Conservation (phyloP, 2,797 vertebrate species). For the Helicolenus hilgendorfi region DNA sequence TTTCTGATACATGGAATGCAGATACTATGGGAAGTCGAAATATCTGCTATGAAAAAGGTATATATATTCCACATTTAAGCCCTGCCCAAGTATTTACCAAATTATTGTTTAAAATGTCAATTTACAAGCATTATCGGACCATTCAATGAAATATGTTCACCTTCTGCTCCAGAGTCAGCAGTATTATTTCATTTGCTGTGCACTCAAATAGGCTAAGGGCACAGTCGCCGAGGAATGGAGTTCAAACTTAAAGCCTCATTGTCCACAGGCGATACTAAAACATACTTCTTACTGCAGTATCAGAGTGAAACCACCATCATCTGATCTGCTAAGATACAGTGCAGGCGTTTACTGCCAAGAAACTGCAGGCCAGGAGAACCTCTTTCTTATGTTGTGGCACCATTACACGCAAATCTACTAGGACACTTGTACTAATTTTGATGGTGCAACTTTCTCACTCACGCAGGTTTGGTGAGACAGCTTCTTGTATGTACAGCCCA, state of each 20-base stretch:
- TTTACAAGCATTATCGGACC: background rate
- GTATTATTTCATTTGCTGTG: background rate
- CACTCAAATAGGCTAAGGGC: background rate
- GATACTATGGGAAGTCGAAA: background rate
- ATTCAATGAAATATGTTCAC: background rate
- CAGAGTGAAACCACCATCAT: accelerated
- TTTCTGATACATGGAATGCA: background rate
- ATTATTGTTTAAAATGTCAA: background rate
- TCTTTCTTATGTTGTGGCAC: background rate
- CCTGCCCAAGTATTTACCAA: background rate
- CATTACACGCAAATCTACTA: too few species aligned
- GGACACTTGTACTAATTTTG: background rate
- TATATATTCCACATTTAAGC: background rate
- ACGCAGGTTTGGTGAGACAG: background rate
- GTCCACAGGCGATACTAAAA: background rate
- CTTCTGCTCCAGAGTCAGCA: background rate
- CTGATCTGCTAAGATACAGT: background rate
- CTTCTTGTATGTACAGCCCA: accelerated
- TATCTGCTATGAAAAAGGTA: background rate
- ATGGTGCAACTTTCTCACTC: background rate
- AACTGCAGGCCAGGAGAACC: background rate
- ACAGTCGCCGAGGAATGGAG: background rate
- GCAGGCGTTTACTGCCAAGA: background rate
- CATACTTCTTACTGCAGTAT: background rate
- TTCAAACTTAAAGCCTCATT: background rate